Evolutionary conservation across 2,888 invertebrate species (phyloP), one percentile per base, ranked within the genome.

Genomic region (Ectemnius lituratus): DNA sequence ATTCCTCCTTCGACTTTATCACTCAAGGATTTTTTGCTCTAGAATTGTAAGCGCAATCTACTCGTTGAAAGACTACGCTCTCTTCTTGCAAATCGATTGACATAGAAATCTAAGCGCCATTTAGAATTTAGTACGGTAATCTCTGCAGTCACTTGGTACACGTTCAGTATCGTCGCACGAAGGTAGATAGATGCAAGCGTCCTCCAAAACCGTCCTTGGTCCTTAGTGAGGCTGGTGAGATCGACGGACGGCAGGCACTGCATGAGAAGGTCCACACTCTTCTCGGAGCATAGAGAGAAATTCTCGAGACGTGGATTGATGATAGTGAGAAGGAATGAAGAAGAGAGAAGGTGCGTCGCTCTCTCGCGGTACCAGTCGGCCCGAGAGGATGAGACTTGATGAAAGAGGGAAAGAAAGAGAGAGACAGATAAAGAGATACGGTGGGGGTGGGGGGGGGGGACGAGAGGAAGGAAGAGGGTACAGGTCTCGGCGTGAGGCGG

Each of bases 301-400:
- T 74, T 70, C 79, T 71, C 62, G 72, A 62, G 85, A 85, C 85
- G 76, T 82, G 84, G 86, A 85, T 85, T 84, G 84, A 85, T 86
- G 85, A 83, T 84, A 82, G 77, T 62, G 74, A 76, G 74, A 74
- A 52, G 52, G 52, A 16, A 52, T 2, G 52, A 52, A 16, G 52
- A 6, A 11, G 52, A 37, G 2, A 14, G n/a, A n/a, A 47, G 47
- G n/a, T 52, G 75, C 62, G 70, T 62, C 37, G 37, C 37, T 79
- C 72, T 73, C 61, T 57, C 69, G 63, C 37, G 37, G 37, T 37
- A 37, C 37, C 37, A 37, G 58, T 67, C 27, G 52, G 62, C 37
- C 62, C 14, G 28, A 28, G 58, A 57, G 37, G 62, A 52, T 16
- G 52, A 52, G 16, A 14, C 52, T 52, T 16, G 57, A 14, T 57